These are phyloP conservation scores for Drosophila asahinai DNA, from an alignment of 1,140 invertebrate species.

Conservation along the genomic window DNA sequence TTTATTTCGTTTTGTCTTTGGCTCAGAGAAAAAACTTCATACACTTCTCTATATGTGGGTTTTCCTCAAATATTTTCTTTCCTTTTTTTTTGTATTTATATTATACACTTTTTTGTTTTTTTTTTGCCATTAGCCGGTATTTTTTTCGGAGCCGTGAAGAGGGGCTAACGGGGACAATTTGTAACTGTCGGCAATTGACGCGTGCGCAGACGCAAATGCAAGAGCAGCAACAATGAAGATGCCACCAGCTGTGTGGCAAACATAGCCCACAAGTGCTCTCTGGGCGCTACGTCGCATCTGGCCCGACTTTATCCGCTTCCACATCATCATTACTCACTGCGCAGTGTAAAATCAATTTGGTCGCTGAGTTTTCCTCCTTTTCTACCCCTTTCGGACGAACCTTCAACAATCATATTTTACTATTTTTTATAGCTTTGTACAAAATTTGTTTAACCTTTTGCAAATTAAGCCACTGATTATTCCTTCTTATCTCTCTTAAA, in stretches of 20 bases:
- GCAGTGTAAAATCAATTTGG: conserved; percentile 31
- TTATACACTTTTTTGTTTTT: background rate
- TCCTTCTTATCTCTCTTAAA: too few species aligned
- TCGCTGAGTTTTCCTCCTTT: background rate
- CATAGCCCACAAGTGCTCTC: conserved; percentile 50
- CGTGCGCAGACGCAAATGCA: conserved; percentile 64
- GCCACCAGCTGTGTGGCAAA: conserved; percentile 51
- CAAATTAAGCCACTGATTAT: too few species aligned
- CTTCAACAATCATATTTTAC: too few species aligned
- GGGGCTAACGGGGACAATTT: conserved; percentile 66
- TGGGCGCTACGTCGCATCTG: conserved; percentile 30
- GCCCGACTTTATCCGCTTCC: conserved; percentile 42
- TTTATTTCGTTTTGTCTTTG: conserved; percentile 32
- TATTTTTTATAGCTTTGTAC: too few species aligned
- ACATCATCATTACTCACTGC: conserved; percentile 29
- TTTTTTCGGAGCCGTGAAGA: conserved; percentile 22
- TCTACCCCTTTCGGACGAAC: background rate
- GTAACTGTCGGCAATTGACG: conserved; percentile 72
- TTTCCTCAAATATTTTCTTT: conserved; percentile 32
- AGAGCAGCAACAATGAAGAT: conserved; percentile 44
- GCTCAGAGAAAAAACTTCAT: conserved; percentile 39
- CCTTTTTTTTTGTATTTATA: conserved; percentile 18
- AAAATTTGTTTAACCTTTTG: too few species aligned
- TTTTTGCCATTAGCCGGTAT: conserved; percentile 58
- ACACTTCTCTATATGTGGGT: conserved; percentile 28